A percentile compares a stretch with the other conserved stretches of the same genome.
Conservation (phyloP, 2,888 invertebrate genomes). For the Gastrophysa polygoni region DNA sequence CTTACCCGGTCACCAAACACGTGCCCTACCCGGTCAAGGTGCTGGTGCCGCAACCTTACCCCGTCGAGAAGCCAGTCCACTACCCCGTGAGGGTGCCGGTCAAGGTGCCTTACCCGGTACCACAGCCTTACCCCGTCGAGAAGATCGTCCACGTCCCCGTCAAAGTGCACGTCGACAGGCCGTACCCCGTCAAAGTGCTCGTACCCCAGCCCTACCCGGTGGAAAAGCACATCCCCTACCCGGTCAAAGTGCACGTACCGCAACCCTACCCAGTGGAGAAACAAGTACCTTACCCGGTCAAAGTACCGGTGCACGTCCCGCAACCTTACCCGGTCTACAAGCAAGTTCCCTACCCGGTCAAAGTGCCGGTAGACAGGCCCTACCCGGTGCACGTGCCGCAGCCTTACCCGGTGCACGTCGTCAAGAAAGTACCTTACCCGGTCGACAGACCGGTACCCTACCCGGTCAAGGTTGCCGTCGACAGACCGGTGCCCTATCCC, state of each 20-base stretch:
- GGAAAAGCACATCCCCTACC: conserved; percentile 75
- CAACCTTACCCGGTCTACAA: conserved; percentile 75
- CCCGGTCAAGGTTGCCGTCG: conserved; percentile 67
- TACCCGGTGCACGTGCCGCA: conserved; percentile 73
- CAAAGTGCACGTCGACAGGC: conserved; percentile 75
- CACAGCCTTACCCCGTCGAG: conserved; percentile 79
- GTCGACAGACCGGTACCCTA: conserved; percentile 72
- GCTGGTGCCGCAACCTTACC: conserved; percentile 68
- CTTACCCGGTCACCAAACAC: conserved; percentile 71
- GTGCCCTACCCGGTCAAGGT: conserved; percentile 69
- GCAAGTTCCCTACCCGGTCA: conserved; percentile 73
- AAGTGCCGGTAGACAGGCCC: conserved; percentile 72
- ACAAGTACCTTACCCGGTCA: conserved; percentile 74
- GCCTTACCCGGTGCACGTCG: conserved; percentile 71
- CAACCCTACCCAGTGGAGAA: conserved; percentile 80
- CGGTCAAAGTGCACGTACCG: conserved; percentile 77
- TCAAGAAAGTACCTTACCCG: conserved; percentile 71
- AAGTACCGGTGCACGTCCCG: conserved; percentile 77
- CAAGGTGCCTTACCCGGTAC: conserved; percentile 79
- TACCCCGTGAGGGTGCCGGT: conserved; percentile 78
- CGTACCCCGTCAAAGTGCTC: conserved; percentile 78
- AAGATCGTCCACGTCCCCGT: conserved; percentile 75
- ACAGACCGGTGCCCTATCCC: conserved; percentile 63
- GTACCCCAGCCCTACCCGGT: conserved; percentile 83
- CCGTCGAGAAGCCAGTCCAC: conserved; percentile 75